Percentiles rank a stretch among this genome's conserved stretches.
phyloP scores from a whole-genome alignment of 2,113 vertebrate species.

The Ia io region DNA sequence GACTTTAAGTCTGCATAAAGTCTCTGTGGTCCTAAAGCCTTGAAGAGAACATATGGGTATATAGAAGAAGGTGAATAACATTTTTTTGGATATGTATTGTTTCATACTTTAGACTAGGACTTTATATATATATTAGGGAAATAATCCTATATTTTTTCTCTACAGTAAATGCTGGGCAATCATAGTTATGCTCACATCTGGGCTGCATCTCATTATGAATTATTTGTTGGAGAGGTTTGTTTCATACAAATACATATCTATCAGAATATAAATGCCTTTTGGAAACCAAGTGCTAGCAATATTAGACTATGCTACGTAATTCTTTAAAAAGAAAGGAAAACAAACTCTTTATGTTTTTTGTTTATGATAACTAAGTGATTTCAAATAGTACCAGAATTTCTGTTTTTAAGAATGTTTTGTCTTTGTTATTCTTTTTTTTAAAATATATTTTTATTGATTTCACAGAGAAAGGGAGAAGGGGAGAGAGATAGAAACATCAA shows the following conservation, averaged over 20 bases:
- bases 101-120: not conserved
- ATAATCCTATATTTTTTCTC: not conserved
- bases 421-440: not conserved
- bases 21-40: not conserved
- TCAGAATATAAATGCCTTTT: conserved; percentile 6
- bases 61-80: not conserved
- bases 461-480: no score
- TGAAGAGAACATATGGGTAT: not conserved
- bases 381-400: not conserved
- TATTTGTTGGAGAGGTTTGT: not conserved
- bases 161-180: not conserved
- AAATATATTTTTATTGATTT: no score
- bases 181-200: not conserved
- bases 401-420: not conserved
- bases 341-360: not conserved
- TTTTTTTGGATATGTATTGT: not conserved
- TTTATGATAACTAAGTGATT: not conserved
- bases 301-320: not conserved
- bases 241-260: not conserved
- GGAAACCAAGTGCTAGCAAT: not conserved
- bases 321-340: conserved; percentile 10
- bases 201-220: not conserved
- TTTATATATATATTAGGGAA: not conserved
- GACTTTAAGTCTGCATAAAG: not conserved
- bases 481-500: no score